phyloP scores from a whole-genome alignment of 1,140 invertebrate genomes.

The Vanessa atalanta region DNA sequence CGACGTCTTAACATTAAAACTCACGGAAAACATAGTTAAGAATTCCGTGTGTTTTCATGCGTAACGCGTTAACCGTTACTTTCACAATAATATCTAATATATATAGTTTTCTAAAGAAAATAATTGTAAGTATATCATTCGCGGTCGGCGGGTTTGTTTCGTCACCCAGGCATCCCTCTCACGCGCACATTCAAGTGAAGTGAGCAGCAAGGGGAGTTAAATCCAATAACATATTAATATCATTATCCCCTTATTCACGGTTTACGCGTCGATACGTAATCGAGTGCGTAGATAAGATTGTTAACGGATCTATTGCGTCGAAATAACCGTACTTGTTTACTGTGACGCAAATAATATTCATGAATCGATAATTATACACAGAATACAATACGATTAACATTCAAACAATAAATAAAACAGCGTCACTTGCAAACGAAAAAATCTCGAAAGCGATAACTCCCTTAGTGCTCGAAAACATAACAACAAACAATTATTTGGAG shows the following conservation, averaged over 20 bases:
- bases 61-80: constrained; percentile 30
- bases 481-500: constrained; percentile 66
- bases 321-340: constrained; percentile 33
- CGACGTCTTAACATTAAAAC: constrained; percentile 23
- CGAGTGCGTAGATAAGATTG: constrained; percentile 31
- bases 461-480: constrained; percentile 73
- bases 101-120: constrained; percentile 2
- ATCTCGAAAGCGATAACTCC: constrained; percentile 50
- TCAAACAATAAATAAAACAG: constrained; percentile 36
- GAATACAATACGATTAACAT: constrained; percentile 30
- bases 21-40: constrained; percentile 16
- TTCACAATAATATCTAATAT: constrained; percentile 30
- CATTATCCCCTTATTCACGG: constrained; percentile 28
- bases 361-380: constrained; percentile 35
- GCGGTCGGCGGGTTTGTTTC: constrained; percentile 70
- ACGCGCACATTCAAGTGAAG: constrained; percentile 50
- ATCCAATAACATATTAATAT: constrained; percentile 29
- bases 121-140: constrained; percentile 14
- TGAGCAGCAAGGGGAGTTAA: constrained; percentile 72
- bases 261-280: constrained; percentile 32
- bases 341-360: constrained; percentile 40
- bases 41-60: constrained; percentile 36
- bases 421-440: constrained; percentile 29
- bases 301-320: constrained; percentile 34
- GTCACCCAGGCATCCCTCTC: constrained; percentile 62